Percentiles rank a stretch among this genome's conserved stretches.
Conservation (phyloP, 1,140 invertebrate species). For the Drosophila equinoxialis region DNA sequence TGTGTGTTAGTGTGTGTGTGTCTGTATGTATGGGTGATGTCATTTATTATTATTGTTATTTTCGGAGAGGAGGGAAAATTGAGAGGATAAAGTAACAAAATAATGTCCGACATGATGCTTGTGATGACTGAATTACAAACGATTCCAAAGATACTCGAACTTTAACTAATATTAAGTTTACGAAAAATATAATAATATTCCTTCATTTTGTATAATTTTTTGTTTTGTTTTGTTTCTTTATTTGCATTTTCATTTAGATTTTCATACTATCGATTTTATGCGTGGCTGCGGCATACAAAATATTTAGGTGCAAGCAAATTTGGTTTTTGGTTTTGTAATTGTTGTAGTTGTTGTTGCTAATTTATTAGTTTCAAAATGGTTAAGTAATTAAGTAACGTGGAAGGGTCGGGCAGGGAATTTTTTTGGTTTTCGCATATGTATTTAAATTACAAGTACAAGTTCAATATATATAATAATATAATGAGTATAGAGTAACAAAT, state of each 20-base stretch:
- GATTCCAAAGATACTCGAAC: constrained; percentile 44
- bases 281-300: constrained; percentile 83
- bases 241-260: constrained; percentile 27
- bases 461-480: constrained; percentile 62
- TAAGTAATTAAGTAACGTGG: constrained; percentile 62
- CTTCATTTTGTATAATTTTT: constrained; percentile 24
- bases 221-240: not conserved
- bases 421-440: constrained; percentile 35
- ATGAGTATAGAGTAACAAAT: constrained; percentile 52
- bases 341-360: constrained; percentile 1
- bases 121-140: constrained; percentile 42
- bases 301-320: constrained; percentile 82
- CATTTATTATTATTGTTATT: constrained; percentile 23
- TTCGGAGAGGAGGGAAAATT: constrained; percentile 20
- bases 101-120: constrained; percentile 68
- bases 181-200: constrained; percentile 35
- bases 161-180: constrained; percentile 53
- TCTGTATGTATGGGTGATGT: constrained; percentile 19
- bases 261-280: constrained; percentile 58
- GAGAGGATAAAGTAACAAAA: constrained; percentile 50
- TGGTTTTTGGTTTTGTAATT: constrained; percentile 38
- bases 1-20: constrained; percentile 14
- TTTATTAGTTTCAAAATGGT: constrained; percentile 41
- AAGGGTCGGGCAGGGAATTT: constrained; percentile 34
- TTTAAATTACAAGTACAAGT: constrained; percentile 74